These are phyloP conservation scores for Musca domestica DNA, from an alignment of 1,140 invertebrate species.

Conservation along the genomic window DNA sequence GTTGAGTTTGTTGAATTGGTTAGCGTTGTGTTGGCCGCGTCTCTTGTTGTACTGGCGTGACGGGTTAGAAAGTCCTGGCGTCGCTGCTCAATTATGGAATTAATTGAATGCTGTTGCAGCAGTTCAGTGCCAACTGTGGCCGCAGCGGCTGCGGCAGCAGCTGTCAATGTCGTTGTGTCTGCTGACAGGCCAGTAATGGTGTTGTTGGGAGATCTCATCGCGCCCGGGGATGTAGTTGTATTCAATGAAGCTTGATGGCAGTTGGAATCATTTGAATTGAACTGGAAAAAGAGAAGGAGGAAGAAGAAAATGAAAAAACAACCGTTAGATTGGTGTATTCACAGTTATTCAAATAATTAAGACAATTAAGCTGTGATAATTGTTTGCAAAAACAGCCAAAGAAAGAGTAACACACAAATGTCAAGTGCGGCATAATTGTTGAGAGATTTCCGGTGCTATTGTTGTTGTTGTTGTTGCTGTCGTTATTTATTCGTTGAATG, in stretches of 20 bases:
- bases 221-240: not conserved
- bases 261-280: conserved; percentile 15
- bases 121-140: conserved; percentile 45
- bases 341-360: no score
- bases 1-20: conserved; percentile 26
- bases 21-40: not conserved
- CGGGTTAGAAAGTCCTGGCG: conserved; percentile 35
- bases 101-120: conserved; percentile 57
- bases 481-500: no score
- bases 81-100: conserved; percentile 54
- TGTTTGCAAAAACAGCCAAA: no score
- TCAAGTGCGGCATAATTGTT: no score
- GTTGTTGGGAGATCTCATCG: conserved; percentile 7
- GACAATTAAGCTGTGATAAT: no score
- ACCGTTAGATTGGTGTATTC: not conserved
- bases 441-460: no score
- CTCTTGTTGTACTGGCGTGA: not conserved
- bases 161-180: not conserved
- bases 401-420: no score
- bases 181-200: conserved; percentile 3
- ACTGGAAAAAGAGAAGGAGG: not conserved
- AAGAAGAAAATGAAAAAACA: not conserved
- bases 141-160: not conserved
- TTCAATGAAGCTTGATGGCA: not conserved
- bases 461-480: no score